Conservation (phyloP, 2,113 vertebrate species). For the Daboia siamensis region DNA sequence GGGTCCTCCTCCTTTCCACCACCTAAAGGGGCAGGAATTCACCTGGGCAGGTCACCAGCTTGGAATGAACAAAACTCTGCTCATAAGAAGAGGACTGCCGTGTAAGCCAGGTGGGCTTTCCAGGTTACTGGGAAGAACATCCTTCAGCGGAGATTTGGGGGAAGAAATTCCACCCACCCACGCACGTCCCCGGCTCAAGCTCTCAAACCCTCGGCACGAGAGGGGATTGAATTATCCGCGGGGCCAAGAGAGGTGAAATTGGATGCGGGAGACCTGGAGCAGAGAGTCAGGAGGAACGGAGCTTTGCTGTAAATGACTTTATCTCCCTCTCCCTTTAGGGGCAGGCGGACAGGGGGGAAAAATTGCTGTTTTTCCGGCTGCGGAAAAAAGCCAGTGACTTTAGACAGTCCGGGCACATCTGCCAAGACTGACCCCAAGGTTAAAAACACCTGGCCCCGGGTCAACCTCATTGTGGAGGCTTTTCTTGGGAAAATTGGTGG, state of each 20-base stretch:
- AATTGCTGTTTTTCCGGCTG: background rate
- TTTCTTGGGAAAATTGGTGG: background rate
- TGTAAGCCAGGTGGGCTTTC: background rate
- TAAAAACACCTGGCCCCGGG: background rate
- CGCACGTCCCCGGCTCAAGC: background rate
- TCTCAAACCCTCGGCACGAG: background rate
- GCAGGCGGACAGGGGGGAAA: background rate
- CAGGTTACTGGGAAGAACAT: background rate
- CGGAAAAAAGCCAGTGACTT: background rate
- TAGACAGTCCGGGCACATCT: constrained; percentile 9
- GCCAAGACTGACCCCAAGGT: constrained; percentile 25
- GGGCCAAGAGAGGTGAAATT: constrained; percentile 21
- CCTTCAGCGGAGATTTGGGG: background rate
- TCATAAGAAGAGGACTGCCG: no score
- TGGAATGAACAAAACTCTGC: no score
- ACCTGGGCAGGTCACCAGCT: no score
- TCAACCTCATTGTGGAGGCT: background rate
- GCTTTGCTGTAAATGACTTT: constrained; percentile 25
- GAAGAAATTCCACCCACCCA: background rate
- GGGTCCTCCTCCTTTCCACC: constrained; percentile 91
- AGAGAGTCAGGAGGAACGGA: constrained; percentile 24
- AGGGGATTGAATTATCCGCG: background rate
- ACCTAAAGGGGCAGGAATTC: constrained; percentile 70
- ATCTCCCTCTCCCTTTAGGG: constrained; percentile 8
- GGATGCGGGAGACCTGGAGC: constrained; percentile 20